A percentile compares a stretch with the other conserved stretches of the same genome.
Conservation (phyloP, 2,797 vertebrate genomes). For the Pogoniulus pusillus region DNA sequence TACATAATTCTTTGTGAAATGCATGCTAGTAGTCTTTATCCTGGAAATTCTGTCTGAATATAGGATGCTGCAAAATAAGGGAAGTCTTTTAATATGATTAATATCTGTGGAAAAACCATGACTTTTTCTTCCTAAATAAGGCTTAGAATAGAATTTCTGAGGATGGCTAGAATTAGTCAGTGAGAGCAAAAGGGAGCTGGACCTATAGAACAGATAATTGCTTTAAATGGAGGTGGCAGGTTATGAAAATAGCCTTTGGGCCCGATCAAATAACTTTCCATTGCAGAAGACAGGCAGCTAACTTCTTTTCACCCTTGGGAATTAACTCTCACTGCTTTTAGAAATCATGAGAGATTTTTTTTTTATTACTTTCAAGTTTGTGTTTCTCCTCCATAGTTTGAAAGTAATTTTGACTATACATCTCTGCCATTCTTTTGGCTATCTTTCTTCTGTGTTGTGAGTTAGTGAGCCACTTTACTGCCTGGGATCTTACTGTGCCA, state of each 20-base stretch:
- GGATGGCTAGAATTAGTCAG: background rate
- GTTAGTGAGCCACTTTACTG: background rate
- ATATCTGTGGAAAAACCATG: background rate
- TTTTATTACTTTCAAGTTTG: background rate
- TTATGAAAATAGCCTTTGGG: background rate
- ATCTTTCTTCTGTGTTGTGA: background rate
- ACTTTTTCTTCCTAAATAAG: too few relatives aligned
- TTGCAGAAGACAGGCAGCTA: background rate
- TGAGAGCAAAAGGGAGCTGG: background rate
- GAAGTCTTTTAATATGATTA: background rate
- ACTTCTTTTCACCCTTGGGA: background rate
- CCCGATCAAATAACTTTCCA: background rate
- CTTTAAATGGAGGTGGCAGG: background rate
- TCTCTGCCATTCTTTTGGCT: background rate
- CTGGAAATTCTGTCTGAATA: background rate
- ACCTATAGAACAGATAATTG: background rate
- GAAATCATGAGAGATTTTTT: background rate
- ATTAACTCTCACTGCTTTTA: background rate
- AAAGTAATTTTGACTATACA: background rate
- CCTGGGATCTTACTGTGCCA: conserved; percentile 1
- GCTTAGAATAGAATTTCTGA: background rate
- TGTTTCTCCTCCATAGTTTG: background rate
- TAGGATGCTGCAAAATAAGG: background rate
- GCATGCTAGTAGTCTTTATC: background rate
- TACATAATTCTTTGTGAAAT: background rate